Conservation (phyloP, 2,113 vertebrate species). For the Megaceryle maxima region DNA sequence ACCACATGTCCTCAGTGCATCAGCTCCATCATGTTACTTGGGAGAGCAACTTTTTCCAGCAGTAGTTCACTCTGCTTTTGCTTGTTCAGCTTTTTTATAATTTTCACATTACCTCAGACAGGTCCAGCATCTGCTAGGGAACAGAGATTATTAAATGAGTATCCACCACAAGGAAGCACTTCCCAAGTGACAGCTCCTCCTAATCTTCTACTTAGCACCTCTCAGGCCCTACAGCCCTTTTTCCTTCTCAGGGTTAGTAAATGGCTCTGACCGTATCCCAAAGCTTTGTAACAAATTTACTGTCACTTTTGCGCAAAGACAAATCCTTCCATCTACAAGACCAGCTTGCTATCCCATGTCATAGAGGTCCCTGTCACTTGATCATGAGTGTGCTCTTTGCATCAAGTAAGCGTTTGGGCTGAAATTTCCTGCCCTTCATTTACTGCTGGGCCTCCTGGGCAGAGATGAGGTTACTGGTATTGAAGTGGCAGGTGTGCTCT, state of each 20-base stretch:
- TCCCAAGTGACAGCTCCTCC: neutral
- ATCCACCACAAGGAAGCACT: neutral
- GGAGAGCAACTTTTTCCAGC: neutral
- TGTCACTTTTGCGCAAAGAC: neutral
- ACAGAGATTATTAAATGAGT: neutral
- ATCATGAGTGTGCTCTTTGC: too few species aligned
- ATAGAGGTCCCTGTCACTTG: neutral
- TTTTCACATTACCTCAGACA: neutral
- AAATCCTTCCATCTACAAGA: neutral
- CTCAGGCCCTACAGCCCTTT: neutral
- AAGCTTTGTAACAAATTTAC: neutral
- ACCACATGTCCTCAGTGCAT: neutral
- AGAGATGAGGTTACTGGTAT: neutral
- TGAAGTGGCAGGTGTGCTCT: neutral
- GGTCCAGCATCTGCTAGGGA: neutral
- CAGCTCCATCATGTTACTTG: neutral
- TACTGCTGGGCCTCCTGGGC: neutral
- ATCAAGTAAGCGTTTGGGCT: neutral
- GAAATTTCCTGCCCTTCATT: neutral
- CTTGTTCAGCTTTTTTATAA: neutral
- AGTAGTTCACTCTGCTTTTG: neutral
- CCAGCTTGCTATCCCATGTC: neutral
- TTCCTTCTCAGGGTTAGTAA: neutral
- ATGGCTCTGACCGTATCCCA: neutral
- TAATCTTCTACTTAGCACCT: neutral